phyloP scores from a whole-genome alignment of 2,113 vertebrate species.

The Aegotheles bennettii region DNA sequence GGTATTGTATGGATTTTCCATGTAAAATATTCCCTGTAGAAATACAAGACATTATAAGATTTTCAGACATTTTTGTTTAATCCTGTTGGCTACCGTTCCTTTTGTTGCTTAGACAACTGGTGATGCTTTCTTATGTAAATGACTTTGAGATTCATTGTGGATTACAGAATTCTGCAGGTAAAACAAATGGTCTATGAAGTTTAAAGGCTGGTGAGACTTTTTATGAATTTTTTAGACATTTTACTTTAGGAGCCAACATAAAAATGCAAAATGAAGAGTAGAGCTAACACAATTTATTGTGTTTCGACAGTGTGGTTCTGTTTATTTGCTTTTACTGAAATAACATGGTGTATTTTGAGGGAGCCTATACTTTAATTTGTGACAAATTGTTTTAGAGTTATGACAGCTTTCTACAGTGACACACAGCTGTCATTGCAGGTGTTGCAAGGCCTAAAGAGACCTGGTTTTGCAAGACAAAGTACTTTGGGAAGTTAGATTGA shows the following conservation, averaged over 20 bases:
- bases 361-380: neutral
- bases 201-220: neutral
- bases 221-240: neutral
- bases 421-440: neutral
- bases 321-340: neutral
- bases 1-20: constrained; percentile 56
- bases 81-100: neutral
- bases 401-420: neutral
- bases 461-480: neutral
- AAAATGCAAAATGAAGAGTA: neutral
- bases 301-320: neutral
- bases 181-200: neutral
- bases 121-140: neutral
- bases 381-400: neutral
- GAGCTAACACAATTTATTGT: neutral
- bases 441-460: neutral
- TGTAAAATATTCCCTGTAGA: neutral
- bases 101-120: neutral
- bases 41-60: neutral
- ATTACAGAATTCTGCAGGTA: neutral
- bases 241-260: neutral
- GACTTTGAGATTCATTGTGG: neutral
- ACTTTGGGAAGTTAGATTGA: neutral
- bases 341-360: neutral
- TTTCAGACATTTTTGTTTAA: neutral